Evolutionary conservation across 1,140 invertebrate species (phyloP).

Genomic region (Drosophila nannoptera): DNA sequence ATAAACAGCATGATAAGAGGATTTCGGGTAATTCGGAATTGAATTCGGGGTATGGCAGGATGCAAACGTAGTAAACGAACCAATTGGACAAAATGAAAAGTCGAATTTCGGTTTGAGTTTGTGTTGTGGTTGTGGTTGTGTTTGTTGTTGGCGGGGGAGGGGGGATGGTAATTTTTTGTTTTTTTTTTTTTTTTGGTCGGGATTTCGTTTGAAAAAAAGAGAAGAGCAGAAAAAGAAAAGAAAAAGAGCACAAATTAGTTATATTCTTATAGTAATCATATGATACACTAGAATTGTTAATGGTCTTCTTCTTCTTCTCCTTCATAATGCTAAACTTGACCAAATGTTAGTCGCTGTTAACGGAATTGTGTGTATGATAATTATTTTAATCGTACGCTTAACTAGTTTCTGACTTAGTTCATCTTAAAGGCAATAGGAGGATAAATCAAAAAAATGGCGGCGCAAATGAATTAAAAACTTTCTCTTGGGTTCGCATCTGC

Average conservation of each 20-base stretch:
- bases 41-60: slow-evolving; percentile 50
- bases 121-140: slow-evolving; percentile 1
- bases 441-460: slow-evolving; percentile 66
- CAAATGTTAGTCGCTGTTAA: slow-evolving; percentile 55
- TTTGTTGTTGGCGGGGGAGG: slow-evolving; percentile 1
- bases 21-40: slow-evolving; percentile 39
- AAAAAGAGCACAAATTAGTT: slow-evolving; percentile 79
- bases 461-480: slow-evolving; percentile 58
- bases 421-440: slow-evolving; percentile 48
- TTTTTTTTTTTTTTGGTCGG: slow-evolving; percentile 17
- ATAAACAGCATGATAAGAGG: slow-evolving; percentile 25
- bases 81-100: slow-evolving; percentile 63
- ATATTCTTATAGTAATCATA: slow-evolving; percentile 68
- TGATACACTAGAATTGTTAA: slow-evolving; percentile 70
- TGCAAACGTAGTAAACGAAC: slow-evolving; percentile 66
- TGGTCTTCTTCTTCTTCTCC: slow-evolving; percentile 27
- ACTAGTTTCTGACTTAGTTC: slow-evolving; percentile 57
- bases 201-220: slow-evolving; percentile 69
- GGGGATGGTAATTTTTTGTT: slow-evolving; percentile 3
- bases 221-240: slow-evolving; percentile 79
- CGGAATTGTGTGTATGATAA: slow-evolving; percentile 41
- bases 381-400: slow-evolving; percentile 51
- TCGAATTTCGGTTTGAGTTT: slow-evolving; percentile 36
- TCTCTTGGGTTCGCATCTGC: not conserved
- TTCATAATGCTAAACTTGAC: slow-evolving; percentile 8